These are phyloP conservation scores for Vannuccia rotundouncinata DNA, from an alignment of 2,888 invertebrate genomes.

Conservation along the genomic window DNA sequence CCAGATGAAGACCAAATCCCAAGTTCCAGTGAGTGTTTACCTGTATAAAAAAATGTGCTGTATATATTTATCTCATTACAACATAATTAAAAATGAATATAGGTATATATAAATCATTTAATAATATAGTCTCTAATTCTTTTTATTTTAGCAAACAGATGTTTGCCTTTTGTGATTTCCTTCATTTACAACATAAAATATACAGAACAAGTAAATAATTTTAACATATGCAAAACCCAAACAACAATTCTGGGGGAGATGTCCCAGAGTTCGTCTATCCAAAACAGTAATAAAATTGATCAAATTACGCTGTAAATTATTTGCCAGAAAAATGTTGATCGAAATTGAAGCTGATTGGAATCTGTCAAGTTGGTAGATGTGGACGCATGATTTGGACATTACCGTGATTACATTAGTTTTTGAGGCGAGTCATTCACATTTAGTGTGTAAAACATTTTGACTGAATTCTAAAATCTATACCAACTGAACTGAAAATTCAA, in stretches of 20 bases:
- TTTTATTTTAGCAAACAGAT: too few species aligned
- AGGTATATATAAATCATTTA: not conserved
- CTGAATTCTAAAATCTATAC: not conserved
- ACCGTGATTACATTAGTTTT: not conserved
- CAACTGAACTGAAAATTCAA: too few species aligned
- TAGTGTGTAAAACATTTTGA: not conserved
- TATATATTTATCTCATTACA: not conserved
- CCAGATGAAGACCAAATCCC: slow-evolving; percentile 31
- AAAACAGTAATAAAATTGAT: not conserved
- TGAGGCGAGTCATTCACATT: not conserved
- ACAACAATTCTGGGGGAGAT: not conserved
- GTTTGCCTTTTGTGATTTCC: too few species aligned
- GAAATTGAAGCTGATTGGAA: not conserved
- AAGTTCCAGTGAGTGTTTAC: slow-evolving; percentile 34
- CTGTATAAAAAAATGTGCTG: not conserved
- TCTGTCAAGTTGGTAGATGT: not conserved
- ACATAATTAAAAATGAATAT: not conserved
- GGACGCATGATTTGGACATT: not conserved
- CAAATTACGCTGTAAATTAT: not conserved
- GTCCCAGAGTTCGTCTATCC: not conserved
- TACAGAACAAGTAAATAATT: not conserved
- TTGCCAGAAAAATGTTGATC: not conserved
- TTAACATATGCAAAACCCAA: not conserved
- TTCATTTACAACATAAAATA: too few species aligned
- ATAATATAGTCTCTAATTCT: not conserved